Conservation (phyloP, 2,797 vertebrate genomes). For the Pangasius larnaudii region DNA sequence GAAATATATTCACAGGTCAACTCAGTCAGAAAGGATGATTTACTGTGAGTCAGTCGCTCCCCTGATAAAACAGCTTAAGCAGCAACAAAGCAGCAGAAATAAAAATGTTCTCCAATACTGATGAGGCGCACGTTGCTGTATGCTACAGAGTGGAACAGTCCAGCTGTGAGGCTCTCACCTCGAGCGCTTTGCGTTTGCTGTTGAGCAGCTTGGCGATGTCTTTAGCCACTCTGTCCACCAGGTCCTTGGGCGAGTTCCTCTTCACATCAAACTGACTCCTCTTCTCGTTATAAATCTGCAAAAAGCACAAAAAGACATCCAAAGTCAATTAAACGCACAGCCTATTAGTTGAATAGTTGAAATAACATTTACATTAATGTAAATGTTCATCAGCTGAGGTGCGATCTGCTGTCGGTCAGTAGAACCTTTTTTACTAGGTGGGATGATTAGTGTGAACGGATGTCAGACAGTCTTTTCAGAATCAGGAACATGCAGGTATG, state of each 20-base stretch:
- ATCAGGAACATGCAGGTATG: neutral
- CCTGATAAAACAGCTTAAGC: constrained; percentile 20
- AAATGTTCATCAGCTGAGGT: neutral
- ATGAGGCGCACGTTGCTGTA: neutral
- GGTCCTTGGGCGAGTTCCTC: constrained; percentile 89
- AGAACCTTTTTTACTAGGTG: neutral
- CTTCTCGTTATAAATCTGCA: constrained; percentile 95
- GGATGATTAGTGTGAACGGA: neutral
- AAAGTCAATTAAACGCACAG: neutral
- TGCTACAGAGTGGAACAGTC: neutral
- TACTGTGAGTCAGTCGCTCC: neutral
- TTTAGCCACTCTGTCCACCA: constrained; percentile 92
- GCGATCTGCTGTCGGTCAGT: neutral
- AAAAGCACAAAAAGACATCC: constrained; percentile 50
- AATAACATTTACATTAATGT: neutral
- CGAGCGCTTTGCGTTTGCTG: constrained; percentile 94
- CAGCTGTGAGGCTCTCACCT: constrained; percentile 78
- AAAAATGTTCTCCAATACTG: neutral
- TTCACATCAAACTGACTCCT: constrained; percentile 94
- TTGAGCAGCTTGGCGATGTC: constrained; percentile 94
- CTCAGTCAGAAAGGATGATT: constrained; percentile 6
- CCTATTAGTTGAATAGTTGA: no score
- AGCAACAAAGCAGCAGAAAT: neutral
- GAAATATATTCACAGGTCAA: constrained; percentile 4
- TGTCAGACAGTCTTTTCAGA: neutral